These are phyloP conservation scores for Engystomops pustulosus DNA, from an alignment of 2,113 vertebrate species.

Conservation along the genomic window DNA sequence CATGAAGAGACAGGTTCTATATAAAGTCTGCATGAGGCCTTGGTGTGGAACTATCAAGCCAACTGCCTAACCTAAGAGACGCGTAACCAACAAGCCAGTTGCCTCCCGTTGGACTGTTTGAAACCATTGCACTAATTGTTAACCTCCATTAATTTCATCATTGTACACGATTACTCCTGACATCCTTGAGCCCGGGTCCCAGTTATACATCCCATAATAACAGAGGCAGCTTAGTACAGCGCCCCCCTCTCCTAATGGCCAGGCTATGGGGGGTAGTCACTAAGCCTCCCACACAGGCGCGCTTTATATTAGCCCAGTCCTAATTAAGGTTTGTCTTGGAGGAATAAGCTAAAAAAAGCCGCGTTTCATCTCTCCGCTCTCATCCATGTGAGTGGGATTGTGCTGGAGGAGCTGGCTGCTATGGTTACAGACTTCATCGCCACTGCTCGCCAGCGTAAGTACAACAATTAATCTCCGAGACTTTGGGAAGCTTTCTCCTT, in stretches of 20 bases:
- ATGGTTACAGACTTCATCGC: constrained; percentile 43
- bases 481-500: constrained; percentile 22
- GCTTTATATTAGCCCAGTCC: background rate
- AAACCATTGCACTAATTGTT: no score
- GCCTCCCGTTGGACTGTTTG: no score
- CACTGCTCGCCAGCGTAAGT: constrained; percentile 5
- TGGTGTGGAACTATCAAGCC: no score
- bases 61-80: no score
- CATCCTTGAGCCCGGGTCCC: no score
- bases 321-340: constrained; percentile 40
- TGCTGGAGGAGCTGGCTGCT: constrained; percentile 38
- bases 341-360: constrained; percentile 44
- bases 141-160: no score
- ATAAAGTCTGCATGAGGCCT: no score
- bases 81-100: no score
- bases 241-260: background rate
- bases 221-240: no score
- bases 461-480: constrained; percentile 40
- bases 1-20: no score
- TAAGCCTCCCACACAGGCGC: background rate
- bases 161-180: no score
- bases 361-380: constrained; percentile 26
- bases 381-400: constrained; percentile 32
- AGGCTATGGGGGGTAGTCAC: background rate
- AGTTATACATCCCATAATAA: no score